Evolutionary conservation across 2,113 vertebrate genomes (phyloP), one percentile per base, ranked within the genome.

Genomic region (Scolopax mira): DNA sequence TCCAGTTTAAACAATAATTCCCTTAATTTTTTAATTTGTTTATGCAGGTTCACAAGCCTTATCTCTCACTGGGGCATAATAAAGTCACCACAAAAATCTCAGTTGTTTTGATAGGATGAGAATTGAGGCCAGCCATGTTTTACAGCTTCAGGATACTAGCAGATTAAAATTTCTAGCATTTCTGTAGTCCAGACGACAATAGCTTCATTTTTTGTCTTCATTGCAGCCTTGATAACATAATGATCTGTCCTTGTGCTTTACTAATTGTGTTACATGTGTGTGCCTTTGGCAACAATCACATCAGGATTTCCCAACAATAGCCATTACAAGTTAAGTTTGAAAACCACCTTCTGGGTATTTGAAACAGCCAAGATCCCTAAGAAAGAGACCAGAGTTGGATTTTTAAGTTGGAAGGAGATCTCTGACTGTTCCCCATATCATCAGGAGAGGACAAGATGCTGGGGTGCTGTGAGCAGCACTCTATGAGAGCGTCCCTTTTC

Each of bases 401-500:
- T 73, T 80, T 46, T 54, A 49, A 9, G 6, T 52, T 57, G 21
- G 25, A 52, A 69, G 31, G 21, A 88, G 60, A 24, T 31, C 13
- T 66, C 69, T 54, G 9, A 60, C 22, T 39, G 23, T 10, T 85
- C 16, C 27, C 14, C 54, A 2, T 46, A 3, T 44, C 3, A 0
- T 46, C 60, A 74, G 17, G 37, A 77, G 22, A 73, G 16, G 16
- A 72, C 2, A 4, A 81, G 39, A 14, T 6, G 27, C 3, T 42
- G 25, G 24, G 21, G 1, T 71, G 22, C 30, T 39, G 22, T 42
- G 51, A 80, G 25, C 67, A 80, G 49, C 17, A 18, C 8, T 49
- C 49, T 12, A 12, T 0, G 0, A 39, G 8, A 84, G 6, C 1
- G 0, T 8, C 9, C 9, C 9, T 39, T 69, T 70, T 66, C 15